These are phyloP conservation scores for Polylopha cassiicola DNA, from an alignment of 2,888 invertebrate species.

Conservation along the genomic window DNA sequence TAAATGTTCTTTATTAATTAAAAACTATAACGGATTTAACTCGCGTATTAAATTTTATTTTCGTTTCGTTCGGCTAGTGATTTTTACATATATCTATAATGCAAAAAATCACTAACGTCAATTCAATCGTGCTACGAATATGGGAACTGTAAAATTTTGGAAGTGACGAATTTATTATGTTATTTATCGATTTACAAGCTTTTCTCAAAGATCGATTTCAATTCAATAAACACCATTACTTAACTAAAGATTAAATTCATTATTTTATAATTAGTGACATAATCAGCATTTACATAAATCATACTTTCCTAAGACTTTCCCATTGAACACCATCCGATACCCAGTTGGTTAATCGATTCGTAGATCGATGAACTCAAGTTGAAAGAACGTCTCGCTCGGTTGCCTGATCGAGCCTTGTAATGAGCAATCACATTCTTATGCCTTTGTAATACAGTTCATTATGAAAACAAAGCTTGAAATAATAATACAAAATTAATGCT, in stretches of 20 bases:
- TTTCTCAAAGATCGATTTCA: too few relatives aligned
- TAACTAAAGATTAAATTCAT: background rate
- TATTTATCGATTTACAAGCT: too few relatives aligned
- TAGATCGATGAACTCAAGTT: constrained; percentile 66
- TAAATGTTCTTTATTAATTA: too few relatives aligned
- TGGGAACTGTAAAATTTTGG: too few relatives aligned
- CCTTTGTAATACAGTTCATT: constrained; percentile 12
- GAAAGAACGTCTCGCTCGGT: constrained; percentile 69
- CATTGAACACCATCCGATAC: constrained; percentile 52
- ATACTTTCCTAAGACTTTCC: constrained; percentile 56
- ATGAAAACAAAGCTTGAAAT: constrained; percentile 2
- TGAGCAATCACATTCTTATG: constrained; percentile 21
- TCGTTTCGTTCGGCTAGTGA: too few relatives aligned
- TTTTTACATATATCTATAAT: too few relatives aligned
- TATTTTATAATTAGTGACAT: constrained; percentile 4
- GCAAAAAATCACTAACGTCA: too few relatives aligned
- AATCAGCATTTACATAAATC: constrained; percentile 21
- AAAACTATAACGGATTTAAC: too few relatives aligned
- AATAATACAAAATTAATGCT: constrained; percentile 21
- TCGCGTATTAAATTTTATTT: too few relatives aligned
- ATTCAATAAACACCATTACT: constrained; percentile 1
- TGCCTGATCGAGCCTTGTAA: constrained; percentile 40
- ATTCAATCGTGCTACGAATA: too few relatives aligned
- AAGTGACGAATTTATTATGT: too few relatives aligned
- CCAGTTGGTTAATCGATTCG: constrained; percentile 44